These are phyloP conservation scores for Dendrolimus houi DNA, from an alignment of 2,888 invertebrate genomes.

Conservation along the genomic window DNA sequence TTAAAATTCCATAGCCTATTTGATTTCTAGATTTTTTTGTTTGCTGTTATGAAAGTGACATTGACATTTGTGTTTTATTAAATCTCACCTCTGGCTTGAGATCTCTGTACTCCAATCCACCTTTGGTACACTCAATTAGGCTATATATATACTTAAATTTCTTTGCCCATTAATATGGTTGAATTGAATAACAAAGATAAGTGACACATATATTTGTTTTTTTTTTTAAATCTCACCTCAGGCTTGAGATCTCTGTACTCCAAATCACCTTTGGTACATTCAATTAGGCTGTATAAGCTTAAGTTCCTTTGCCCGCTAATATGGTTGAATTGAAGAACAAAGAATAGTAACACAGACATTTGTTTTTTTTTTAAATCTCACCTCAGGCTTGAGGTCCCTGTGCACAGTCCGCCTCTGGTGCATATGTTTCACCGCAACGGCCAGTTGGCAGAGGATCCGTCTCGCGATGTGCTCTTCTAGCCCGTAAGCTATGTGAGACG, in stretches of 20 bases:
- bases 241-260: constrained; percentile 97
- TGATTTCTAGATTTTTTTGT: no score
- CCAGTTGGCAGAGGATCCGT: constrained; percentile 87
- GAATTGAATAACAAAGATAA: no score
- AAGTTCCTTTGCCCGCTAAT: no score
- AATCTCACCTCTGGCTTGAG: constrained; percentile 90
- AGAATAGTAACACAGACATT: no score
- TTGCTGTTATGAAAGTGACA: no score
- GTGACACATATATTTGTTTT: no score
- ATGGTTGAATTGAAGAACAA: no score
- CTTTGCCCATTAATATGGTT: no score
- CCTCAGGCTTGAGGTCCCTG: constrained; percentile 96
- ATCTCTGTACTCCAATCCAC: constrained; percentile 92
- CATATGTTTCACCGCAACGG: constrained; percentile 89
- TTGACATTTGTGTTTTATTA: background rate
- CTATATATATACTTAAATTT: no score
- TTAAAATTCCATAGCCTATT: no score
- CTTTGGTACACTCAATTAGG: constrained; percentile 81
- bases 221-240: constrained; percentile 75
- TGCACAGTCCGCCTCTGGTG: constrained; percentile 92
- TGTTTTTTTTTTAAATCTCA: constrained; percentile 25
- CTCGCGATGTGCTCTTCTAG: constrained; percentile 88
- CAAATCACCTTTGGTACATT: constrained; percentile 89
- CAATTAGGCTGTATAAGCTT: no score
- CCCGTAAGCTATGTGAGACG: constrained; percentile 66